Conservation (phyloP, 2,113 vertebrate genomes). For the Turdus rufiventris region DNA sequence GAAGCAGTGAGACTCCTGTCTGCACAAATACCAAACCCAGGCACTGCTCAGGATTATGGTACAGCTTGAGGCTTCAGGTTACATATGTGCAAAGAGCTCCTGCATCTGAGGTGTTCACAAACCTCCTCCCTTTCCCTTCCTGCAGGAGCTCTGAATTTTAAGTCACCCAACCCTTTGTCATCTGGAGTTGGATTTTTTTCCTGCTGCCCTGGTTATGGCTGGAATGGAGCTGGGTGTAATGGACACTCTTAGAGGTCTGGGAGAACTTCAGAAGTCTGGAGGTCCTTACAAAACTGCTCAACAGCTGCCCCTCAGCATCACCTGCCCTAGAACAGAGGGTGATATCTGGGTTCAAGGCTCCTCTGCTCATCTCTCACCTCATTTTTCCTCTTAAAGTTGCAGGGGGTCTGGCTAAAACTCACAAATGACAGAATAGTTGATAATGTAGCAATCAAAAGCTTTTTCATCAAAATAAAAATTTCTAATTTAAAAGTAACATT, state of each 20-base stretch:
- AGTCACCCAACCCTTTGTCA: background rate
- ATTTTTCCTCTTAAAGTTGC: background rate
- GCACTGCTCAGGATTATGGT: background rate
- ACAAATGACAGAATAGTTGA: background rate
- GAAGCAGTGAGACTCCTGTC: background rate
- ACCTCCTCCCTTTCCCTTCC: background rate
- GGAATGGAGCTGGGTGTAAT: background rate
- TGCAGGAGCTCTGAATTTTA: background rate
- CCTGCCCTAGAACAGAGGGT: background rate
- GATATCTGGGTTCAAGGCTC: background rate
- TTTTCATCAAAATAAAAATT: background rate
- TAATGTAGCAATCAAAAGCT: background rate
- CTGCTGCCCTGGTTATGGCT: background rate
- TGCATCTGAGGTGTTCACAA: background rate
- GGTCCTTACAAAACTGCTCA: background rate
- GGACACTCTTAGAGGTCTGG: fast-evolving
- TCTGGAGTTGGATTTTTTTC: background rate
- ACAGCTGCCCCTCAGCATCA: background rate
- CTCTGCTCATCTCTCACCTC: background rate
- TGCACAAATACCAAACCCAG: background rate
- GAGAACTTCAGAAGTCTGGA: no score
- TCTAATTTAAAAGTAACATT: background rate
- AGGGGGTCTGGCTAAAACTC: background rate
- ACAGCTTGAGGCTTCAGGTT: background rate
- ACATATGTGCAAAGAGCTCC: background rate